A percentile compares a stretch with the other conserved stretches of the same genome.
Conservation (phyloP, 2,888 invertebrate genomes). For the Disparrhopalites patrizii region DNA sequence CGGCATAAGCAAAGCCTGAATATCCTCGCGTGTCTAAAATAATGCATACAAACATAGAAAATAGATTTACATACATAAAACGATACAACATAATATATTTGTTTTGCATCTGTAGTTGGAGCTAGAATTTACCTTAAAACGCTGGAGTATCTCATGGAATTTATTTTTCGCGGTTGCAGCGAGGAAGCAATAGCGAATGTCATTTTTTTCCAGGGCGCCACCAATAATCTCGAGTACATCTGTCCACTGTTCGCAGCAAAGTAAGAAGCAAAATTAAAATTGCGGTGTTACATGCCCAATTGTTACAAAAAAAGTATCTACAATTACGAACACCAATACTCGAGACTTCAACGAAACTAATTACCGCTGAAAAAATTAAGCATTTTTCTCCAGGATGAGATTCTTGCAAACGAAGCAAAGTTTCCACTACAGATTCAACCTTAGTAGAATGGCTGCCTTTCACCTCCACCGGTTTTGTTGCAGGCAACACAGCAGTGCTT, state of each 20-base stretch:
- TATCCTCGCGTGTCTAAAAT: conserved; percentile 43
- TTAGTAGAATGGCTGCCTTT: conserved; percentile 68
- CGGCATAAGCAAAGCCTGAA: conserved; percentile 62
- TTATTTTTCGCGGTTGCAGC: conserved; percentile 51
- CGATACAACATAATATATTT: background rate
- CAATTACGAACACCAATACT: background rate
- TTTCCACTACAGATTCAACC: conserved; percentile 61
- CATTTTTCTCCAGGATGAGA: conserved; percentile 61
- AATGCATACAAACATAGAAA: no score
- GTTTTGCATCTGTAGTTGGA: conserved; percentile 8
- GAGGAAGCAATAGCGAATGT: conserved; percentile 53
- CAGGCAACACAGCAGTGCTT: background rate
- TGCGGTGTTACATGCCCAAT: background rate
- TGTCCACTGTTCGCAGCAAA: conserved; percentile 52
- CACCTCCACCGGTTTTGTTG: conserved; percentile 48
- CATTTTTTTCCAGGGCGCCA: conserved; percentile 58
- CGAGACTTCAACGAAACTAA: background rate
- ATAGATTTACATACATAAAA: no score
- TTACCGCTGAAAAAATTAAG: conserved; percentile 66
- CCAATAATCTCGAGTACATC: conserved; percentile 56
- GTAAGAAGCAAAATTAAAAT: conserved; percentile 16
- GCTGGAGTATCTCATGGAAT: conserved; percentile 54
- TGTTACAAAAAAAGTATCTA: background rate
- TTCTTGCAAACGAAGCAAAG: conserved; percentile 57
- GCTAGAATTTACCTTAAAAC: conserved; percentile 56